Conservation (phyloP, 2,113 vertebrate genomes). For the Takifugu flavidus region DNA sequence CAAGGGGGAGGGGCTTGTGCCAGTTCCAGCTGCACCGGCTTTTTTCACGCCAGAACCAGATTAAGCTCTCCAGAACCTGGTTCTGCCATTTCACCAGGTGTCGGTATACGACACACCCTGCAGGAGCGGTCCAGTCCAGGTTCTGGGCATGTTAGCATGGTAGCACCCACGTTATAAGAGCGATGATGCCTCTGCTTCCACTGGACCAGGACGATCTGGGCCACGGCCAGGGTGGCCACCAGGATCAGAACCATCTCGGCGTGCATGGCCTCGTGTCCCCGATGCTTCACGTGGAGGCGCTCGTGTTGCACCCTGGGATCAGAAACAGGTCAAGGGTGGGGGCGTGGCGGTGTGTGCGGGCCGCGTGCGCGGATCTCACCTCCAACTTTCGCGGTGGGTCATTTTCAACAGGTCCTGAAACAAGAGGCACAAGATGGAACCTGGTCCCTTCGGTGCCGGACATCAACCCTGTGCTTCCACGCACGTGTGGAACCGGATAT, state of each 20-base stretch:
- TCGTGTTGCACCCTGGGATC: conserved; percentile 68
- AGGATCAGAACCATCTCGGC: conserved; percentile 77
- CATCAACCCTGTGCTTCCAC: too few species aligned
- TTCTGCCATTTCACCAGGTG: too few species aligned
- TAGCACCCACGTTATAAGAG: conserved; percentile 63
- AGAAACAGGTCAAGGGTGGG: background rate
- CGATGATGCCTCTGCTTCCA: conserved; percentile 76
- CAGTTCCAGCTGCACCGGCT: too few species aligned
- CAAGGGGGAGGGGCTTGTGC: too few species aligned
- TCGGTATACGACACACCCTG: too few species aligned
- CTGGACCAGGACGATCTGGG: conserved; percentile 72
- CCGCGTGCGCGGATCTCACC: conserved; percentile 26
- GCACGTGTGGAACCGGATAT: too few species aligned
- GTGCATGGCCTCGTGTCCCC: conserved; percentile 70
- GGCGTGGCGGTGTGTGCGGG: background rate
- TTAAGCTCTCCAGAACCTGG: too few species aligned
- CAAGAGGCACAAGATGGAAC: conserved; percentile 25
- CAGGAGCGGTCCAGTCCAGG: too few species aligned
- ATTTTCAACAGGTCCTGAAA: conserved; percentile 69
- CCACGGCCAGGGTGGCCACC: conserved; percentile 64
- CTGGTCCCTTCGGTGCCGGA: too few species aligned
- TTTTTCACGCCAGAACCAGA: too few species aligned
- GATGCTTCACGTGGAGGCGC: conserved; percentile 64
- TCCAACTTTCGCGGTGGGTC: conserved; percentile 69
- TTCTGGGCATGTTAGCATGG: too few species aligned